Percentiles rank a stretch among this genome's conserved stretches.
phyloP scores from a whole-genome alignment of 2,888 invertebrate genomes.

The Carabus problematicus region DNA sequence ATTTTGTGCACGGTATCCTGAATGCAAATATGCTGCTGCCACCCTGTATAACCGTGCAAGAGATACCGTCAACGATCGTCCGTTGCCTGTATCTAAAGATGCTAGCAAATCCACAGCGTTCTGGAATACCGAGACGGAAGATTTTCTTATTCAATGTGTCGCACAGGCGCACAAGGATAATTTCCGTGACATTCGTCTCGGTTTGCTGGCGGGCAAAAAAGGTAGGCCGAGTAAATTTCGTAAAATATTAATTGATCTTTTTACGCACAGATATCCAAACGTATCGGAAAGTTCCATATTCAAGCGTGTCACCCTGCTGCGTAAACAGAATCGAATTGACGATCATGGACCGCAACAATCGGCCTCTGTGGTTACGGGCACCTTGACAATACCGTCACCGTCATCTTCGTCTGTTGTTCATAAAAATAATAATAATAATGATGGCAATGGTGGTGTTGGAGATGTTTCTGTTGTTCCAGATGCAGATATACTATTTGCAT shows the following conservation, averaged over 20 bases:
- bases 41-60: not conserved
- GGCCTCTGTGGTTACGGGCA: no score
- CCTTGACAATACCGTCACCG: no score
- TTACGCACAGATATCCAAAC: not conserved
- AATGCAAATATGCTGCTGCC: not conserved
- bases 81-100: no score
- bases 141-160: not conserved
- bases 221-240: not conserved
- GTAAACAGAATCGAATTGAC: not conserved
- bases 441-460: no score
- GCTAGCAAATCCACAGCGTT: no score
- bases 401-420: no score
- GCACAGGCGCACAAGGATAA: not conserved
- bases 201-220: conserved; percentile 11
- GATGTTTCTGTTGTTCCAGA: no score
- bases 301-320: not conserved
- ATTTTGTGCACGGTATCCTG: no score
- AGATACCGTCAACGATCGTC: not conserved
- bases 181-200: not conserved
- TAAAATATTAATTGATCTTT: not conserved
- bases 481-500: not conserved
- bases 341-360: no score
- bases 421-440: no score
- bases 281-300: not conserved
- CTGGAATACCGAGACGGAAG: no score